These are phyloP conservation scores for Loripinus fragilis DNA, from an alignment of 2,888 invertebrate genomes.

Conservation along the genomic window DNA sequence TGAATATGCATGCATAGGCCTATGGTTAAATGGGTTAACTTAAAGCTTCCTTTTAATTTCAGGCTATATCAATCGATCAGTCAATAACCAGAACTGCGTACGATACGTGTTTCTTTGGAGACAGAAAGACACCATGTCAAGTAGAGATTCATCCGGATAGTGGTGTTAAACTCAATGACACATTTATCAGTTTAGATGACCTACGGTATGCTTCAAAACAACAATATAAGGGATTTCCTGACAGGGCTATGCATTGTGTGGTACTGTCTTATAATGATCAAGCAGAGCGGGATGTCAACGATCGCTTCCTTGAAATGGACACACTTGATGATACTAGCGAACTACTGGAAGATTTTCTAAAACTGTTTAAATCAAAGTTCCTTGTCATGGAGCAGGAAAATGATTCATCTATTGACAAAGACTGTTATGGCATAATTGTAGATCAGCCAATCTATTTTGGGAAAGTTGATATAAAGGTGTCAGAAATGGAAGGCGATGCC, in stretches of 20 bases:
- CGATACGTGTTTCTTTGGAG: too few species aligned
- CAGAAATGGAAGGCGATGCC: not conserved
- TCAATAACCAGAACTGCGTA: too few species aligned
- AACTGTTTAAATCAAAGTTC: not conserved
- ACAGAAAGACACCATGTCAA: too few species aligned
- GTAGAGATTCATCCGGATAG: too few species aligned
- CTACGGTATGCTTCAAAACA: not conserved
- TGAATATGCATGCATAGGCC: too few species aligned
- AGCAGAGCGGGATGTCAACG: not conserved
- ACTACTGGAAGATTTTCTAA: not conserved
- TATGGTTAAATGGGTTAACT: too few species aligned
- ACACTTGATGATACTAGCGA: not conserved
- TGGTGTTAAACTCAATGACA: not conserved
- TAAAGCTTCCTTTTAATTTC: too few species aligned
- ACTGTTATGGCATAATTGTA: not conserved
- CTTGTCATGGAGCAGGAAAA: not conserved
- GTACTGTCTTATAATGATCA: not conserved
- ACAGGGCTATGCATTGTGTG: not conserved
- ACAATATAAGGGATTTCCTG: not conserved
- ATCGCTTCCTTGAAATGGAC: not conserved
- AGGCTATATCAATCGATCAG: too few species aligned
- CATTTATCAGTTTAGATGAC: not conserved
- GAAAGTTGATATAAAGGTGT: not conserved
- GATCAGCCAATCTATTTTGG: conserved; percentile 3
- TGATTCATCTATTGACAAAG: not conserved